Evolutionary conservation across 2,797 vertebrate genomes (phyloP).

Genomic region (Mus minutoides): DNA sequence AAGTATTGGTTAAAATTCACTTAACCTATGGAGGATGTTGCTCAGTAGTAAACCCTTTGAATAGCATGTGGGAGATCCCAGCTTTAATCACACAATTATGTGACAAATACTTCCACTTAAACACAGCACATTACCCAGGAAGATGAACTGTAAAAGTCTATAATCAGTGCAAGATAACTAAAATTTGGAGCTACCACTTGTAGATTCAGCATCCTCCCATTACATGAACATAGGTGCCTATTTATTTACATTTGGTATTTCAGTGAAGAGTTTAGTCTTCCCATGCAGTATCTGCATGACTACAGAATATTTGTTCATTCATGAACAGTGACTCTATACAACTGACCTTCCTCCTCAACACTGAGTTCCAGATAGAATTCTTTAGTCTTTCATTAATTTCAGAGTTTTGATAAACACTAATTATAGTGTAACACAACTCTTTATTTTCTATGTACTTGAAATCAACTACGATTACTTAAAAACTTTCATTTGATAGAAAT

Average conservation of each 20-base stretch:
- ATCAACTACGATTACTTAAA: neutral
- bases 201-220: constrained; percentile 5
- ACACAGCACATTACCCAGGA: neutral
- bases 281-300: constrained; percentile 35
- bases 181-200: constrained; percentile 72
- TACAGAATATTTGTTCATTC: neutral
- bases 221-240: constrained; percentile 28
- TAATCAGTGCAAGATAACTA: constrained; percentile 78
- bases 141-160: constrained; percentile 71
- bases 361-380: neutral
- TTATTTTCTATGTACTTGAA: constrained; percentile 13
- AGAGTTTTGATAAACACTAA: neutral
- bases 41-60: neutral
- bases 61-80: neutral
- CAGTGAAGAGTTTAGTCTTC: neutral
- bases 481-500: neutral
- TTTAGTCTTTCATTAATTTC: neutral
- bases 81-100: neutral
- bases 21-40: neutral
- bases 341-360: constrained; percentile 57
- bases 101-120: constrained; percentile 58
- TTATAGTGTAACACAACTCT: neutral
- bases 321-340: neutral
- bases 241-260: constrained; percentile 50
- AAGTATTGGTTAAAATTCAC: constrained; percentile 76